Base-by-base conservation (phyloP, 1,140 invertebrate species). In the Papilio polytes region DNA sequence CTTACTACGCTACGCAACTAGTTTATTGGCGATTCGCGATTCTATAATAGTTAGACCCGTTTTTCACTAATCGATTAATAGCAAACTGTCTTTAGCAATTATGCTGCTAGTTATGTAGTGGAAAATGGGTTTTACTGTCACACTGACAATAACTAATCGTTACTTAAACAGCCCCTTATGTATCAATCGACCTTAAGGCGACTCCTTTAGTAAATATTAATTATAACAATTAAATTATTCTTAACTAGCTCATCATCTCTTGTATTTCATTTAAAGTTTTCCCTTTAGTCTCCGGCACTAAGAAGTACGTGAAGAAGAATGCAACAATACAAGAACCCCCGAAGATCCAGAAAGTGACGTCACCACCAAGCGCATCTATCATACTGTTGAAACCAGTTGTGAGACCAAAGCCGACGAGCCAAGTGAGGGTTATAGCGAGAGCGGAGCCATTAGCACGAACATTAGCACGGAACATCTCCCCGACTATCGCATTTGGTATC, bases 241-340 rank as follows among this genome's bases (percentile, higher is more conserved):
- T 81, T 76, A 74, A 83, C 80, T 84, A 88, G 56, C 89, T 88
- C 81, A 97, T 89, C 84, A 96, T 95, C 81, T 96, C 94, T 84
- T 97, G 97, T 72, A 98, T 98, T 92, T 98, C 95, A 84, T 97
- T 96, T 2, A 98, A 93, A 13, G 96, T 96, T 89, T 97, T 97
- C 0, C 97, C 97, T 90, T 97, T 98, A 0, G 98, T 98, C 91
- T 98, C 98, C 4, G 98, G 97, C 7, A 98, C 94, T 46, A 97
- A 89, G 56, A 96, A 92, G 22, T 96, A 94, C 0, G 96, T 96
- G 84, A 97, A 96, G 79, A 95, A 85, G 85, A 95, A 95, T 0
- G 97, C 96, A 0, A 97, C n/a, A 1, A 97, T 89, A 73, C 97
- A 97, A 87, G 96, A 96, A 1, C 95, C 95, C 3, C 96, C 95